Evolutionary conservation across 2,888 invertebrate genomes (phyloP).

Genomic region (Schizotus pectinicornis): DNA sequence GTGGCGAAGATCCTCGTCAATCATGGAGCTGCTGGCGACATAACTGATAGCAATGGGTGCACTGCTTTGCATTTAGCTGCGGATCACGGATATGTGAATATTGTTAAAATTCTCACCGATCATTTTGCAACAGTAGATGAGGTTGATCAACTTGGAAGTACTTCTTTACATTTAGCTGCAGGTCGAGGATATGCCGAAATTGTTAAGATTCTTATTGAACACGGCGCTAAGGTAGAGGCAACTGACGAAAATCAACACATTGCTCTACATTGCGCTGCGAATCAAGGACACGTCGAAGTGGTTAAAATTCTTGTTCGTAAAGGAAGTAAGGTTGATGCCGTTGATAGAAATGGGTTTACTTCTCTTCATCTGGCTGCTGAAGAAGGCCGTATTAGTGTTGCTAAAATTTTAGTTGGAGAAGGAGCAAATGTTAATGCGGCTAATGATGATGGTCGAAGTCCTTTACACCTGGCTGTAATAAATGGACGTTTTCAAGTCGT

Average conservation of each 20-base stretch:
- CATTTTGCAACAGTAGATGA: background rate
- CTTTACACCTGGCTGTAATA: too few relatives aligned
- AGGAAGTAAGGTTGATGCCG: too few relatives aligned
- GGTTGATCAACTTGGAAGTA: background rate
- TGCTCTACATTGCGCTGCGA: background rate
- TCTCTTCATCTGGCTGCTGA: too few relatives aligned
- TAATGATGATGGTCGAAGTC: too few relatives aligned
- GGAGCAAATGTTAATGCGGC: too few relatives aligned
- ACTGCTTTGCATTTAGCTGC: conserved; percentile 5
- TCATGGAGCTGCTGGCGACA: background rate
- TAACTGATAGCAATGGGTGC: background rate
- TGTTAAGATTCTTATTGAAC: background rate
- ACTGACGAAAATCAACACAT: background rate
- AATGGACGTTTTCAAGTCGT: too few relatives aligned
- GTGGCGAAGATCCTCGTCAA: background rate
- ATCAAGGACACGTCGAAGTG: background rate
- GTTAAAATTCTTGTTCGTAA: background rate
- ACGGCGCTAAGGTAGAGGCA: background rate
- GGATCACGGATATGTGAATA: background rate
- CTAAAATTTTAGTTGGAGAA: too few relatives aligned
- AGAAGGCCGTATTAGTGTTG: too few relatives aligned
- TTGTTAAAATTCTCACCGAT: background rate
- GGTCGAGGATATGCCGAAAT: background rate
- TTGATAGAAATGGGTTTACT: too few relatives aligned
- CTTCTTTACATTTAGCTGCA: background rate